These are phyloP conservation scores for Antheraea yamamai DNA, from an alignment of 2,888 invertebrate species.

Conservation along the genomic window DNA sequence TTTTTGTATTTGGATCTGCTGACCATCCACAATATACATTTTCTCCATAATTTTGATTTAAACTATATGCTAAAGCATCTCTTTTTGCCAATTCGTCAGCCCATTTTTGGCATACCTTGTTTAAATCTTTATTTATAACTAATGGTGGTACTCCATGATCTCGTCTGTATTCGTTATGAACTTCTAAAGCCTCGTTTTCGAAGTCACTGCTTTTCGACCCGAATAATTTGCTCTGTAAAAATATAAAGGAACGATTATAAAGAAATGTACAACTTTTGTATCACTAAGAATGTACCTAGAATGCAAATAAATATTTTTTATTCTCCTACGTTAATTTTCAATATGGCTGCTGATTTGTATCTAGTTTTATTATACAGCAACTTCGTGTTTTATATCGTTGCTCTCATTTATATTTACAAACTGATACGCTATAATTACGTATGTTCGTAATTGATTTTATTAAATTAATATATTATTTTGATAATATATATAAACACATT, in stretches of 20 bases:
- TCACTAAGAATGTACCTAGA: no score
- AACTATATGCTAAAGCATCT: slow-evolving; percentile 85
- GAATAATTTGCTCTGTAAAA: slow-evolving; percentile 70
- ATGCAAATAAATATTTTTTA: no score
- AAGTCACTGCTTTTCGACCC: slow-evolving; percentile 65
- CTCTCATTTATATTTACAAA: background rate
- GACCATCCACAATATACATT: slow-evolving; percentile 88
- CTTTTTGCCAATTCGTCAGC: slow-evolving; percentile 85
- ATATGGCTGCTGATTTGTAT: background rate
- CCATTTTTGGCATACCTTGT: slow-evolving; percentile 86
- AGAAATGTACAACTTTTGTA: background rate
- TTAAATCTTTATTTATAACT: slow-evolving; percentile 84
- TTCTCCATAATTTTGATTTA: slow-evolving; percentile 85
- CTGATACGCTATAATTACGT: background rate
- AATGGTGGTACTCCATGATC: slow-evolving; percentile 75
- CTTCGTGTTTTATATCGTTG: background rate
- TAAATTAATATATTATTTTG: background rate
- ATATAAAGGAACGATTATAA: slow-evolving; percentile 12
- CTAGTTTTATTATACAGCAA: background rate
- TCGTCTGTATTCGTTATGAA: slow-evolving; percentile 69
- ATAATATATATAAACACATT: background rate
- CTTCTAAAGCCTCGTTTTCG: slow-evolving; percentile 68
- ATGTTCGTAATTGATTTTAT: background rate
- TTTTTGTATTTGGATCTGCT: slow-evolving; percentile 84
- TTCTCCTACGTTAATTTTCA: background rate